These are phyloP conservation scores for Aurelia aurita DNA, from an alignment of 30 jellyfish, hydroid and myxozoan genomes.

Conservation along the genomic window DNA sequence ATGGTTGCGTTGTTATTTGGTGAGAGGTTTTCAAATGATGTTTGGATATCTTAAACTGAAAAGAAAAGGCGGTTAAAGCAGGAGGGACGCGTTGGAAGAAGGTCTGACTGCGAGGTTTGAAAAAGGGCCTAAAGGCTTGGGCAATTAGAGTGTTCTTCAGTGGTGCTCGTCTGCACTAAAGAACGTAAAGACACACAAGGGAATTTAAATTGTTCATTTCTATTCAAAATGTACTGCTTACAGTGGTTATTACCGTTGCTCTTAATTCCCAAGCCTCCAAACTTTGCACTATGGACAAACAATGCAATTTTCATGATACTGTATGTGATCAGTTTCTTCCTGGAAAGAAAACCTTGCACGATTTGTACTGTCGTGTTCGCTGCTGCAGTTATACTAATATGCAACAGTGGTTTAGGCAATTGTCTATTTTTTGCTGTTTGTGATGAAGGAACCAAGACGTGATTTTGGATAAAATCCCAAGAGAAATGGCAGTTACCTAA, in stretches of 20 bases:
- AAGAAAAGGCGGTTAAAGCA: no score
- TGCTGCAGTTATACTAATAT: slow-evolving; percentile 63
- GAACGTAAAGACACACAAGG: no score
- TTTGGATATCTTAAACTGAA: no score
- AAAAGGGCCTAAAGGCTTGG: no score
- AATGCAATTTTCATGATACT: slow-evolving; percentile 65
- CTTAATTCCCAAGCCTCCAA: slow-evolving; percentile 76
- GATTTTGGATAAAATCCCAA: not conserved
- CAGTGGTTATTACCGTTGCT: slow-evolving; percentile 82
- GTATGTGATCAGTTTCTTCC: slow-evolving; percentile 64
- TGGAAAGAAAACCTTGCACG: slow-evolving; percentile 81
- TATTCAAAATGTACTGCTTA: slow-evolving; percentile 63
- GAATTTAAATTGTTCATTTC: no score
- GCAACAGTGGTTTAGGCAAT: slow-evolving; percentile 79
- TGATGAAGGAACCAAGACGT: slow-evolving; percentile 56
- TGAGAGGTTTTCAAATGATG: no score
- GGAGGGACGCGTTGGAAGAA: no score
- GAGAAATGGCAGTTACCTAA: no score
- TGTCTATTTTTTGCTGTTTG: slow-evolving; percentile 67
- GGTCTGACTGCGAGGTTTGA: no score
- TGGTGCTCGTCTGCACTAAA: no score
- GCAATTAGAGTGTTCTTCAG: no score
- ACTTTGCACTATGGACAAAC: slow-evolving; percentile 68
- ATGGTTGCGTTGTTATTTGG: no score
- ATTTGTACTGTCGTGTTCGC: slow-evolving; percentile 72